Evolutionary conservation across 2,113 vertebrate genomes (phyloP).

Genomic region (Planiliza haematocheilus): DNA sequence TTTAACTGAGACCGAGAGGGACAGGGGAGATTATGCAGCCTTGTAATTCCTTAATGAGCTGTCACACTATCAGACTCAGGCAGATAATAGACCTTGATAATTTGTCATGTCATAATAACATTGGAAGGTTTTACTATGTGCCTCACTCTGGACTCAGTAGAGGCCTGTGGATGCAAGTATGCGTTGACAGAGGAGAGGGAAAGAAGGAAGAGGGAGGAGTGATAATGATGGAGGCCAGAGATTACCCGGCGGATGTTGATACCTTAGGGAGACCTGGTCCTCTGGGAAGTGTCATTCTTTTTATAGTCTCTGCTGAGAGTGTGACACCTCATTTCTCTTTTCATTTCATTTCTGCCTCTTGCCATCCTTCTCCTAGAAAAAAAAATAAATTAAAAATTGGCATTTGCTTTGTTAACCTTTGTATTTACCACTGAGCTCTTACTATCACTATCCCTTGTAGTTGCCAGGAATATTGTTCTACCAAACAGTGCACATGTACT

Average conservation of each 20-base stretch:
- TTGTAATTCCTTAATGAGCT: constrained; percentile 57
- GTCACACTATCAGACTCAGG: constrained; percentile 33
- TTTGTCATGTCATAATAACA: constrained; percentile 50
- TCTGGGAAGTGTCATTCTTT: constrained; percentile 73
- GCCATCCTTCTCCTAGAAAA: constrained; percentile 8
- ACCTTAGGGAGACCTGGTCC: constrained; percentile 52
- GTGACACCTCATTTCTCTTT: constrained; percentile 38
- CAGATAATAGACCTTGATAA: constrained; percentile 60
- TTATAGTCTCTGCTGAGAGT: constrained; percentile 59
- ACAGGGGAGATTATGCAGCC: constrained; percentile 22
- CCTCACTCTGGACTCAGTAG: constrained; percentile 5
- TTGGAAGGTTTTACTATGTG: neutral
- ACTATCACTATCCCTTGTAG: constrained; percentile 2
- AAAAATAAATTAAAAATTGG: too few species aligned
- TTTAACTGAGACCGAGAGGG: constrained; percentile 2
- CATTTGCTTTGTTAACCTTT: constrained; percentile 25
- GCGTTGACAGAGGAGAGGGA: constrained; percentile 41
- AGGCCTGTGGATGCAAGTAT: constrained; percentile 32
- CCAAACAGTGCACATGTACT: constrained; percentile 28
- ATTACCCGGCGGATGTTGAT: constrained; percentile 73
- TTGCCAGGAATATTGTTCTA: constrained; percentile 16
- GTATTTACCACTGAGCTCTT: constrained; percentile 14
- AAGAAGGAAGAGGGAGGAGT: constrained; percentile 25
- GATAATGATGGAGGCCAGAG: constrained; percentile 63
- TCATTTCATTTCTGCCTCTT: neutral